These are phyloP conservation scores for Morus bassanus DNA, from an alignment of 2,797 vertebrate genomes.

Conservation along the genomic window DNA sequence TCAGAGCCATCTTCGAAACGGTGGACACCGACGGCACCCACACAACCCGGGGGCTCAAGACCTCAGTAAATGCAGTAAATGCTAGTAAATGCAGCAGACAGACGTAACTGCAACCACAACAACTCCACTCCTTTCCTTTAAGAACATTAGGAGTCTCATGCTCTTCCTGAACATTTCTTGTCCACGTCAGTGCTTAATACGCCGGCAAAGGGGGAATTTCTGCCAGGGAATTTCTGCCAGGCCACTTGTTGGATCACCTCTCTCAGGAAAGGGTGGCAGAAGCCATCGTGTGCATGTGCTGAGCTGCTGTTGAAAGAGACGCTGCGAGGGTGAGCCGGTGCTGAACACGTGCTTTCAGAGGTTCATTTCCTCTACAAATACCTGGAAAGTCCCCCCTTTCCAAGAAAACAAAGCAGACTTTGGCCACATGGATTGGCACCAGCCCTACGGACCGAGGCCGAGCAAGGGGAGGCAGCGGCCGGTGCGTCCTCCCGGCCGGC, in stretches of 20 bases:
- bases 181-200: accelerated
- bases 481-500: accelerated
- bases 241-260: neutral
- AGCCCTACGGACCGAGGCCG: accelerated
- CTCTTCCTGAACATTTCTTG: neutral
- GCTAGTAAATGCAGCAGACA: neutral
- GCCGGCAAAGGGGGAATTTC: neutral
- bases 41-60: neutral
- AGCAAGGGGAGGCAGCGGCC: neutral
- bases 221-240: neutral
- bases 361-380: neutral
- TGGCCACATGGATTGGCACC: neutral
- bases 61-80: no score
- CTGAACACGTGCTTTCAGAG: neutral
- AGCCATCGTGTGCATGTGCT: neutral
- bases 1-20: neutral
- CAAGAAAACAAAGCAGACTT: neutral
- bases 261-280: neutral
- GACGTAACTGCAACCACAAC: neutral
- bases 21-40: accelerated
- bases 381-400: neutral
- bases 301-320: neutral
- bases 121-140: neutral
- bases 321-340: neutral
- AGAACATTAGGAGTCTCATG: neutral